phyloP scores from a whole-genome alignment of 2,797 vertebrate genomes.

The Brotula barbata region DNA sequence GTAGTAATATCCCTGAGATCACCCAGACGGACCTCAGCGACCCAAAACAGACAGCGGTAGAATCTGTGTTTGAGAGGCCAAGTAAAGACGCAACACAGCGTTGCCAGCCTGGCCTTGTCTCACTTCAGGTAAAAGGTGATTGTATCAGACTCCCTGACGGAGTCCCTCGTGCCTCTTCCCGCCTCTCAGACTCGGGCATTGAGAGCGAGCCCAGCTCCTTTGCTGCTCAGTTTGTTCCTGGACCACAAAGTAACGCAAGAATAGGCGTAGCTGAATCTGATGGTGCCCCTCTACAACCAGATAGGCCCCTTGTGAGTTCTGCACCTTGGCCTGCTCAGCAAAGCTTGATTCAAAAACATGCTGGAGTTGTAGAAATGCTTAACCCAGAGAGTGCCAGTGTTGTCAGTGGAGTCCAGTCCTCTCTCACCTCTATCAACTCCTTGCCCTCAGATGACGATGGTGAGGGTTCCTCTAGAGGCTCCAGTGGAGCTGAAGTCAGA shows the following conservation, averaged over 20 bases:
- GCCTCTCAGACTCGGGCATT: conserved; percentile 96
- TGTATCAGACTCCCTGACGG: conserved; percentile 74
- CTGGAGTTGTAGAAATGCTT: conserved; percentile 76
- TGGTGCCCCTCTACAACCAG: conserved; percentile 68
- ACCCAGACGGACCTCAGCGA: conserved; percentile 61
- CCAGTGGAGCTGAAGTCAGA: conserved; percentile 55
- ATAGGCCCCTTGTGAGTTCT: conserved; percentile 72
- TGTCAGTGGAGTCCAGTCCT: conserved; percentile 94
- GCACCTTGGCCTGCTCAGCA: conserved; percentile 67
- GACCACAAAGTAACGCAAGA: conserved; percentile 77
- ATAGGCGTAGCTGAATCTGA: conserved; percentile 65
- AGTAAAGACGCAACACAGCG: conserved; percentile 55
- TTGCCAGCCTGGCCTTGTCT: conserved; percentile 63
- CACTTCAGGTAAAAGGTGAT: conserved; percentile 78
- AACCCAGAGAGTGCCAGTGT: conserved; percentile 89
- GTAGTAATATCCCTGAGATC: conserved; percentile 62
- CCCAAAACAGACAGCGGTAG: conserved; percentile 64
- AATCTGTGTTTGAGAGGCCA: conserved; percentile 75
- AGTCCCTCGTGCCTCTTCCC: conserved; percentile 84
- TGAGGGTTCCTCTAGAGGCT: conserved; percentile 84
- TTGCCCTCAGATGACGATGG: conserved; percentile 93
- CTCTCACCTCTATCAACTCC: conserved; percentile 97
- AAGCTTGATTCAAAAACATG: conserved; percentile 78
- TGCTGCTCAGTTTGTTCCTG: conserved; percentile 83
- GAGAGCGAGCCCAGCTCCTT: conserved; percentile 97